Evolutionary conservation across 2,113 vertebrate genomes (phyloP).

Genomic region (Formicarius rufipectus): DNA sequence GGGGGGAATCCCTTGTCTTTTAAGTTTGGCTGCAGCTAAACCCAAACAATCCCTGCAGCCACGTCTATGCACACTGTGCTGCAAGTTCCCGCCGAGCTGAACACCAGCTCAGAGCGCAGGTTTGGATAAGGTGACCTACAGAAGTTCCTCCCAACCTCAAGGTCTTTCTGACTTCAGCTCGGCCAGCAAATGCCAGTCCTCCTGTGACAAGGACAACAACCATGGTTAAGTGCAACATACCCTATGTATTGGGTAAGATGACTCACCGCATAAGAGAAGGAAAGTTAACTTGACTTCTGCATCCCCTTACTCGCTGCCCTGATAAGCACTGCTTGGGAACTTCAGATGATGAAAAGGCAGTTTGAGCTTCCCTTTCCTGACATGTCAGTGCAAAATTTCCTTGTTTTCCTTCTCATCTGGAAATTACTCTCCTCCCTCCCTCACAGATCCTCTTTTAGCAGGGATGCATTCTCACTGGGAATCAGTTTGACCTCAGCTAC

Average conservation of each 20-base stretch:
- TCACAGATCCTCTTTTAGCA: neutral
- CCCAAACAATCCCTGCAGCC: neutral
- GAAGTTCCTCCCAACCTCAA: neutral
- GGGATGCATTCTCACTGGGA: neutral
- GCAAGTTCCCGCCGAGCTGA: neutral
- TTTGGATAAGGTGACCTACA: neutral
- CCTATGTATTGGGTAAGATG: rapidly evolving
- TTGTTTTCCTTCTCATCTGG: neutral
- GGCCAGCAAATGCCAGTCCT: neutral
- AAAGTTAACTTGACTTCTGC: neutral
- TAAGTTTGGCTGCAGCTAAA: neutral
- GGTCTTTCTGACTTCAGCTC: neutral
- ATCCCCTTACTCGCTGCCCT: neutral
- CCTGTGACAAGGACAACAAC: neutral
- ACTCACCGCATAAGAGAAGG: rapidly evolving
- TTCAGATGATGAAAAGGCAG: neutral
- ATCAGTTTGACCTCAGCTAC: neutral
- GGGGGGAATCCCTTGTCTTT: neutral
- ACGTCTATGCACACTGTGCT: rapidly evolving
- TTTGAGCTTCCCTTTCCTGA: neutral
- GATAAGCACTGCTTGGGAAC: neutral
- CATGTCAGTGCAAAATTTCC: neutral
- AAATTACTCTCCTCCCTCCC: neutral
- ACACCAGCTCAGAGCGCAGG: neutral
- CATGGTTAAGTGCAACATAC: rapidly evolving